Base-by-base conservation (phyloP, 2,113 vertebrate genomes). In the Semnopithecus entellus region DNA sequence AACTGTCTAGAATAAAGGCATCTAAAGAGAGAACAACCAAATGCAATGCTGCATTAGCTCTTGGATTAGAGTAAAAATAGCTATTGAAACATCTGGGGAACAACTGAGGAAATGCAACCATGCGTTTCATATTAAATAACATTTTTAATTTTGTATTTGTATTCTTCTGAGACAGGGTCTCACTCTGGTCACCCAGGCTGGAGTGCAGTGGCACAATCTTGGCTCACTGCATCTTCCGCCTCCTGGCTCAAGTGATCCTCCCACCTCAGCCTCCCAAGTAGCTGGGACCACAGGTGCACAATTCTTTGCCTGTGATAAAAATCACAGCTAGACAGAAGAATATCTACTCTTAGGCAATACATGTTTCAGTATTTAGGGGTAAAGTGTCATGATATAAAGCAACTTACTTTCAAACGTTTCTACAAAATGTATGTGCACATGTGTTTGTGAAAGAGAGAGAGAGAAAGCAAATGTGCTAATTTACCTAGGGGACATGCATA, bases 81-180 rank as follows among this genome's bases (percentile, higher is more conserved):
- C 64, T 12, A 0, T 0, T 1, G 22, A n/a, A 66, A 5, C 0
- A 18, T 40, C 1, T 8, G 45, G 32, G 79, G 11, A 66, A 30
- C 38, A 87, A 35, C 12, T 14, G 25, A 40, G 35, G 50, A 18
- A 32, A n/a, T 5, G 32, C 1, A 43, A 48, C 12, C 43, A 3
- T 0, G 73, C 0, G 1, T 4, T 25, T 9, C 64, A 5, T 13
- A 7, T 45, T 22, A 45, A 81, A 6, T 2, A 20, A 16, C 61
- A 30, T 55, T 64, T 2, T 64, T 30, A 30, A 13, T 30, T 64
- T 64, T 61, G 12, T 30, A 30, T 30, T 64, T 55, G 6, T 55
- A 55, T 55, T 55, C 18, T 64, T 1, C 6, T 68, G 61, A 64
- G 61, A 64, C 5, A 64, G 2, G 27, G 61, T 30, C 12, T 30